Percentiles rank a stretch among this genome's conserved stretches.
Evolutionary conservation across 2,888 invertebrate species (phyloP).

Genomic region (Julus scanicus): DNA sequence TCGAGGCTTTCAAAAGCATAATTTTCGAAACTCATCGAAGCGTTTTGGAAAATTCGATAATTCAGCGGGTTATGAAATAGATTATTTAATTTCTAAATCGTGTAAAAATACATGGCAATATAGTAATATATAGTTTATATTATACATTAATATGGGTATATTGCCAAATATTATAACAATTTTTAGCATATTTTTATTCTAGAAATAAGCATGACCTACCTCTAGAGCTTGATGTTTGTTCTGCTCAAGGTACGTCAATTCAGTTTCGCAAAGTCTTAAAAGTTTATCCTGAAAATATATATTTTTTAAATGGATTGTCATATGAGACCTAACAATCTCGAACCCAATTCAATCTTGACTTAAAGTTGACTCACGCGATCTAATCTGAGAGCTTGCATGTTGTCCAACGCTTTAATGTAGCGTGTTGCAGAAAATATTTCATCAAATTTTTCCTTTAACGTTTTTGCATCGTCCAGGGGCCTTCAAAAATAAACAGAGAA

Average conservation of each 20-base stretch:
- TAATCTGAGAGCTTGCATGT: slow-evolving; percentile 76
- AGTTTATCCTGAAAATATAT: slow-evolving; percentile 46
- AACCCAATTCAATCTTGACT: not conserved
- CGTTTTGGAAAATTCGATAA: too few relatives aligned
- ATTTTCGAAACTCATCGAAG: too few relatives aligned
- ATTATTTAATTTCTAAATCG: too few relatives aligned
- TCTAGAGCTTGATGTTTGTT: slow-evolving; percentile 28
- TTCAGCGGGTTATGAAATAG: too few relatives aligned
- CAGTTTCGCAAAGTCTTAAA: not conserved
- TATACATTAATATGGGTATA: too few relatives aligned
- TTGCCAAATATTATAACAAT: not conserved
- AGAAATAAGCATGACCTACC: not conserved
- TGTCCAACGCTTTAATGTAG: slow-evolving; percentile 90
- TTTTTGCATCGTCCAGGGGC: slow-evolving; percentile 94
- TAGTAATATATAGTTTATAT: too few relatives aligned
- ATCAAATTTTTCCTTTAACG: slow-evolving; percentile 95
- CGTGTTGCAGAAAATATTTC: slow-evolving; percentile 95
- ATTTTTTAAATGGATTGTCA: not conserved
- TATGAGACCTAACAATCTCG: not conserved
- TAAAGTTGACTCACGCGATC: slow-evolving; percentile 61
- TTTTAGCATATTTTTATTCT: not conserved
- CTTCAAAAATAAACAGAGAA: slow-evolving; percentile 63
- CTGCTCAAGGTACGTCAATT: slow-evolving; percentile 34
- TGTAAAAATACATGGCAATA: too few relatives aligned
- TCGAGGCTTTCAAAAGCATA: too few relatives aligned